phyloP scores from a whole-genome alignment of 2,797 vertebrate species.

The Anguilla obscura region DNA sequence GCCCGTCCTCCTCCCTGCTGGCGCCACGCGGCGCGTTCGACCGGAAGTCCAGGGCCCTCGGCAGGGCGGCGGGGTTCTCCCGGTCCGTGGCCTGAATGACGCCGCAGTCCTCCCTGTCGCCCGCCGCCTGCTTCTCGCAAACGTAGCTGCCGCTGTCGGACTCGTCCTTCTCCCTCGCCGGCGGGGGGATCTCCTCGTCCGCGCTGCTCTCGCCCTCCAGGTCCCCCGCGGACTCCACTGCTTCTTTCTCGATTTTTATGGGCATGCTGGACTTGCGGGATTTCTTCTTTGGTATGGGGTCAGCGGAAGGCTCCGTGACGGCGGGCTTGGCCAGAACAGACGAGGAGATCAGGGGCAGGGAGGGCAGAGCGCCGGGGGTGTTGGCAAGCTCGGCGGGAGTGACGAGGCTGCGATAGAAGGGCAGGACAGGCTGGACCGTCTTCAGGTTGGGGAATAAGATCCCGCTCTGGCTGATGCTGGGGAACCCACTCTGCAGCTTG shows the following conservation, averaged over 20 bases:
- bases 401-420: slow-evolving; percentile 92
- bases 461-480: slow-evolving; percentile 79
- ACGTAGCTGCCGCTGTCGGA: slow-evolving; percentile 60
- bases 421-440: slow-evolving; percentile 94
- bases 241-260: slow-evolving; percentile 94
- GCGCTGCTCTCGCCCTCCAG: slow-evolving; percentile 73
- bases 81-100: slow-evolving; percentile 54
- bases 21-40: slow-evolving; percentile 58
- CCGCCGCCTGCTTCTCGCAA: slow-evolving; percentile 49
- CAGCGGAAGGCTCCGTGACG: slow-evolving; percentile 68
- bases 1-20: slow-evolving; percentile 54
- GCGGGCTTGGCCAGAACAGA: slow-evolving; percentile 80
- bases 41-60: slow-evolving; percentile 63
- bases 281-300: slow-evolving; percentile 93
- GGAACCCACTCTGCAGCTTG: slow-evolving; percentile 77
- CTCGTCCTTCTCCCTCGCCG: slow-evolving; percentile 70
- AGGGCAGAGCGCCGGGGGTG: slow-evolving; percentile 87
- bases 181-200: slow-evolving; percentile 76
- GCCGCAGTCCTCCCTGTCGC: slow-evolving; percentile 53
- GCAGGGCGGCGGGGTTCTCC: slow-evolving; percentile 58
- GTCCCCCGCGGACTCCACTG: slow-evolving; percentile 67
- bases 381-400: slow-evolving; percentile 92
- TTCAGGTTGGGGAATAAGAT: slow-evolving; percentile 94
- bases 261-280: slow-evolving; percentile 98
- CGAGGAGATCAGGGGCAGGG: slow-evolving; percentile 86